Conservation (phyloP, 2,797 vertebrate species). For the Microhierax caerulescens region DNA sequence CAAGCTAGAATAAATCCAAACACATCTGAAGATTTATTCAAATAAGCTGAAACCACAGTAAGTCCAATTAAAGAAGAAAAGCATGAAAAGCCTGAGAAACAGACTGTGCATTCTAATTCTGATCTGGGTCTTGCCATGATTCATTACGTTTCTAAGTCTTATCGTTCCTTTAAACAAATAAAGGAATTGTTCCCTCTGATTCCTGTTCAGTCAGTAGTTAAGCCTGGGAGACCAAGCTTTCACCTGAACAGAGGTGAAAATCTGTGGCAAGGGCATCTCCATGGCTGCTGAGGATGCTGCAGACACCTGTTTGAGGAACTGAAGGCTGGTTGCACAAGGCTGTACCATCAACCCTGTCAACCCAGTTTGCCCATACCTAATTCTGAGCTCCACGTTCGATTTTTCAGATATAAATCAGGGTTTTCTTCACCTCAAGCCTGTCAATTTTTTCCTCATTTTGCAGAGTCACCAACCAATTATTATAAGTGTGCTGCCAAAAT, state of each 20-base stretch:
- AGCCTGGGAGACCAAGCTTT: neutral
- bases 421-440: neutral
- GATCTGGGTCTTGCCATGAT: neutral
- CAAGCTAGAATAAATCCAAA: constrained; percentile 56
- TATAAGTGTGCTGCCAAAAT: neutral
- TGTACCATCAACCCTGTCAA: neutral
- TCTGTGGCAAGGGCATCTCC: neutral
- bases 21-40: constrained; percentile 53
- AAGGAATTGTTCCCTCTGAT: neutral
- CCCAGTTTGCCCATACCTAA: neutral
- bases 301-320: neutral
- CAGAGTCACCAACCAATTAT: neutral
- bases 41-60: constrained; percentile 4
- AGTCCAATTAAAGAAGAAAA: constrained; percentile 14
- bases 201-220: neutral
- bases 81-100: neutral
- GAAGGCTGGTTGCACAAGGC: neutral
- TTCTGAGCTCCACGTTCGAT: fast-evolving
- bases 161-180: neutral
- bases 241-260: neutral
- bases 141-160: neutral
- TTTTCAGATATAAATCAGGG: neutral
- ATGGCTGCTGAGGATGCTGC: neutral
- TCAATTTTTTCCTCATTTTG: neutral
- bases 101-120: neutral